Base-by-base conservation (phyloP, 2,888 invertebrate species). In the Acanthococcus lagerstroemiae region DNA sequence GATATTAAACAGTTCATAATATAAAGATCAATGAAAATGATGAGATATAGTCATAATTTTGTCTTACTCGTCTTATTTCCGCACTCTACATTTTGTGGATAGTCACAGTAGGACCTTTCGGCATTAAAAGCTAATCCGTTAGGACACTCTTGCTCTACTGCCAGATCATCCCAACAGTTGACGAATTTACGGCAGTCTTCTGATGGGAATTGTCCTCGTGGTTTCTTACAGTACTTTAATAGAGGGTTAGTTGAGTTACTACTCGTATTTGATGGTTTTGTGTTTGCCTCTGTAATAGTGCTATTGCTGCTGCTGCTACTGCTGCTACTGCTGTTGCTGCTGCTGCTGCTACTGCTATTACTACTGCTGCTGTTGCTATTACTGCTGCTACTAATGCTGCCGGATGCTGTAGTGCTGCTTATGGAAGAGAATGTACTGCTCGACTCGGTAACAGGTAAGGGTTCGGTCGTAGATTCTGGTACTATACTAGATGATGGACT, bases 101-200 rank as follows among this genome's bases (percentile, higher is more conserved):
- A 86, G 71, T 86, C 86, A 68, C 86, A 87, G 70, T 81, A 83
- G 61, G 77, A 75, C 1, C 79, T 81, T 50, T 78, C 76, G 19
- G 74, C 78, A 0, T 83, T 82, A 74, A 86, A 86, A 44, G 83
- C 73, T 4, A 85, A 73, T 0, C 82, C 83, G 9, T 76, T 75
- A 0, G 85, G 84, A 69, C 86, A 87, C 21, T 81, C 79, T 73
- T 85, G 83, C 71, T 86, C 86, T 24, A 82, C 78, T 0, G 82
- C 84, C 70, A 80, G 79, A 0, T 83, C 85, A 70, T 86, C 84
- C 86, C 86, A 86, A 73, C 86, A 87, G 74, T 86, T 85, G 15
- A 86, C 72, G 73, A 83, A 87, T 71, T 80, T 82, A 48, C 80
- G 80, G 72, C 86, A 87, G 4, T 79, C 74, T 26, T 75, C 78